These are phyloP conservation scores for Coptotermes formosanus DNA, from an alignment of 1,140 invertebrate species.

Conservation along the genomic window DNA sequence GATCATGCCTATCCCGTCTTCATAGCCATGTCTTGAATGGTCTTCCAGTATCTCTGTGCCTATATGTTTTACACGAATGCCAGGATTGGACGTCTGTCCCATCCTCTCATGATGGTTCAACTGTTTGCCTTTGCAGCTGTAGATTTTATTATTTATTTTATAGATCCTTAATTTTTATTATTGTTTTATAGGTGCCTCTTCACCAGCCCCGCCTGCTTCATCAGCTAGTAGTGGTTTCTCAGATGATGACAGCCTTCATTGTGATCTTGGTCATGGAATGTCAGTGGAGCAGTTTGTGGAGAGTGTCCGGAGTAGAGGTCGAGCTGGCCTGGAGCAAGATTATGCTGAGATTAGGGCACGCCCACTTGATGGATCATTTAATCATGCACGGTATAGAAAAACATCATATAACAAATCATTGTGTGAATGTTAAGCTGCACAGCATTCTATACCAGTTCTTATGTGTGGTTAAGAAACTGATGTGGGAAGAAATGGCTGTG, in stretches of 20 bases:
- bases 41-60: too few relatives aligned
- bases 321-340: constrained; percentile 76
- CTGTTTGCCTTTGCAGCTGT: too few relatives aligned
- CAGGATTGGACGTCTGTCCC: too few relatives aligned
- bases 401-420: too few relatives aligned
- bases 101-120: too few relatives aligned
- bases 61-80: too few relatives aligned
- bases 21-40: too few relatives aligned
- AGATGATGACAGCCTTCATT: constrained; percentile 82
- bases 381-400: constrained; percentile 58
- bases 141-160: neutral
- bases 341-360: constrained; percentile 81
- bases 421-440: too few relatives aligned
- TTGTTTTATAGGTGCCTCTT: constrained; percentile 47
- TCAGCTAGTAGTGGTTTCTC: constrained; percentile 82
- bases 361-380: constrained; percentile 81
- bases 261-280: constrained; percentile 60
- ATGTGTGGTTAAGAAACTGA: too few relatives aligned
- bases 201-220: constrained; percentile 67
- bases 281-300: constrained; percentile 76
- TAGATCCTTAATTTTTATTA: neutral
- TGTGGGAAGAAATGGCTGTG: too few relatives aligned
- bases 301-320: constrained; percentile 68
- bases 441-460: too few relatives aligned
- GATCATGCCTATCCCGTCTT: too few relatives aligned